Percentiles rank a stretch among this genome's conserved stretches.
Conservation (phyloP, 1,140 invertebrate species). For the Pollicipes pollicipes region DNA sequence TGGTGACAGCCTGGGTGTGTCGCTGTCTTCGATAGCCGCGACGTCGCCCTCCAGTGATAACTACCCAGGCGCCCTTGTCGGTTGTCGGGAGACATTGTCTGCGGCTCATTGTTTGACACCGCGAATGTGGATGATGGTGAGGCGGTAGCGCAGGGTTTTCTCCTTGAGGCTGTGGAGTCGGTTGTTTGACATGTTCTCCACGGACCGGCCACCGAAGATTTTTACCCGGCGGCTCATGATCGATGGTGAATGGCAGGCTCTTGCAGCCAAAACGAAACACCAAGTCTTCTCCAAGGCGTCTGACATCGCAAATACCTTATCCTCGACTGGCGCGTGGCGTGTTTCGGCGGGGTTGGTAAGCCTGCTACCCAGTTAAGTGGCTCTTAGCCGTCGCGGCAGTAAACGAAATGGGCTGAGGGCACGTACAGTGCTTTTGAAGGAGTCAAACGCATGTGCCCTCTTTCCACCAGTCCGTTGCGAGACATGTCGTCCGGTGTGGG, state of each 20-base stretch:
- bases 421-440: slow-evolving; percentile 7
- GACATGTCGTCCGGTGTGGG: slow-evolving; percentile 6
- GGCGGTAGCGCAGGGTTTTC: neutral
- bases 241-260: neutral
- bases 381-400: neutral
- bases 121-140: neutral
- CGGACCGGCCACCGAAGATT: neutral
- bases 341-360: slow-evolving; percentile 5
- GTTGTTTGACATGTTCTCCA: neutral
- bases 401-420: neutral
- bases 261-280: slow-evolving; percentile 7
- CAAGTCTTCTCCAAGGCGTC: slow-evolving; percentile 9
- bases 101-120: neutral
- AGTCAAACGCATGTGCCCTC: slow-evolving; percentile 5
- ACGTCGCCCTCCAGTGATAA: neutral
- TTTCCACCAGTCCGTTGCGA: slow-evolving; percentile 11
- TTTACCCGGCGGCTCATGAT: neutral
- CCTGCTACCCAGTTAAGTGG: slow-evolving; percentile 4
- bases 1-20: no score
- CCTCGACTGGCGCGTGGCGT: slow-evolving; percentile 7
- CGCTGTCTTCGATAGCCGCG: no score
- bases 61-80: neutral
- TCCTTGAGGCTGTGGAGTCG: neutral
- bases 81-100: neutral
- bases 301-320: slow-evolving; percentile 2